Base-by-base conservation (phyloP, 2,888 invertebrate species). In the Dynastes maya region DNA sequence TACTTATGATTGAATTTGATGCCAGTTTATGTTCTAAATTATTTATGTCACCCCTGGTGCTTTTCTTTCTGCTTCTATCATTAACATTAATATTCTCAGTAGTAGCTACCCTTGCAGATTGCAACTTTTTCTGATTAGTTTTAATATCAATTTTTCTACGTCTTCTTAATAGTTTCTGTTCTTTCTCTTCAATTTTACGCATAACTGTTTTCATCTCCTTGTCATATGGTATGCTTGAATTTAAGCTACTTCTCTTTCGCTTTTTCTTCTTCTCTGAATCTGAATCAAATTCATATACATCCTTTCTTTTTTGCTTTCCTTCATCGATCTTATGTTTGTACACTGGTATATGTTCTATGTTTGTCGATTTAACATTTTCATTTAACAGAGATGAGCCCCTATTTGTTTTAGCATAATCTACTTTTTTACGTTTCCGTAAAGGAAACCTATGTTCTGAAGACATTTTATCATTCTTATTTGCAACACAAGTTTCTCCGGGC, bases 281-380 rank as follows among this genome's bases (percentile, higher is more conserved):
- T 9, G 76, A 78, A 65, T 78, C 68, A 65, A 80, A 80, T 13
- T 77, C 75, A 61, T 80, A 80, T 13, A 78, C 37, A 68, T 80
- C 78, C 9, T 55, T 8, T 0, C 2, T 5, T 22, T 32, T 68
- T 13, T 75, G 16, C 8, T 16, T 16, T 45, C 32, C 32, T 61
- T 67, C 49, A 1, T 16, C 27, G 61, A 49, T 22, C 13, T 61
- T 16, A 37, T 45, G 61, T 8, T 70, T 76, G n/a, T 79, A 76
- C 13, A 79, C 37, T 3, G 79, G 76, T 29, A 76, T 27, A 45
- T 37, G 22, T 22, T 27, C 22, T 53, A 8, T 45, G 2, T 5
- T 37, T 37, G 32, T 37, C 5, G n/a, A 0, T 49, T 11, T 37
- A 37, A 37, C 32, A 2, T 49, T 0, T n/a, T 53, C 53, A n/a